Evolutionary conservation across 2,888 invertebrate species (phyloP).

Genomic region (Invenusta paracnida): DNA sequence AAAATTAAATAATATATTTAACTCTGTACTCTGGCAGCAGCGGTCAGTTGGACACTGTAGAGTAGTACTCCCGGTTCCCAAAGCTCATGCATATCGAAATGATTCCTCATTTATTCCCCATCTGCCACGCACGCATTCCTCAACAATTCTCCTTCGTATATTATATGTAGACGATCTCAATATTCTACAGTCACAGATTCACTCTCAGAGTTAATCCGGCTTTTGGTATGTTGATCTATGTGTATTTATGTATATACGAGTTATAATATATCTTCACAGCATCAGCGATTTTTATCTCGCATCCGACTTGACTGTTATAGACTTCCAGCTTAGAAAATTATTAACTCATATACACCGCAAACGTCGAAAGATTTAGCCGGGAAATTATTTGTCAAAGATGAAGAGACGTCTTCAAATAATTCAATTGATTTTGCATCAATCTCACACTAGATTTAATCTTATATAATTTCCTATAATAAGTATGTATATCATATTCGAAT

Average conservation of each 20-base stretch:
- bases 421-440: not conserved
- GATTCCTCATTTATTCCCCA: not conserved
- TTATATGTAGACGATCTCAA: too few species aligned
- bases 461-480: too few species aligned
- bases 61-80: not conserved
- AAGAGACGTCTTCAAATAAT: not conserved
- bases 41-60: not conserved
- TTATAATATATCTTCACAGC: not conserved
- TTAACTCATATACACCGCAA: not conserved
- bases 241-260: not conserved
- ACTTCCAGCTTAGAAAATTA: too few species aligned
- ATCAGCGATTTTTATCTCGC: too few species aligned
- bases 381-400: slow-evolving; percentile 25
- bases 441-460: too few species aligned
- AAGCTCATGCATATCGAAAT: too few species aligned
- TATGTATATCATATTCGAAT: too few species aligned
- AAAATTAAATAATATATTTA: slow-evolving; percentile 12
- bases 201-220: slow-evolving; percentile 8
- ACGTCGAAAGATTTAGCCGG: not conserved
- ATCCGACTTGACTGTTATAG: too few species aligned
- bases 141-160: too few species aligned
- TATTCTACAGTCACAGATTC: too few species aligned
- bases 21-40: not conserved
- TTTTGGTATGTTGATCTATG: slow-evolving; percentile 5
- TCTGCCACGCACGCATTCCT: not conserved